These are phyloP conservation scores for Scaptomyza flava DNA, from an alignment of 2,888 invertebrate species.

Conservation along the genomic window DNA sequence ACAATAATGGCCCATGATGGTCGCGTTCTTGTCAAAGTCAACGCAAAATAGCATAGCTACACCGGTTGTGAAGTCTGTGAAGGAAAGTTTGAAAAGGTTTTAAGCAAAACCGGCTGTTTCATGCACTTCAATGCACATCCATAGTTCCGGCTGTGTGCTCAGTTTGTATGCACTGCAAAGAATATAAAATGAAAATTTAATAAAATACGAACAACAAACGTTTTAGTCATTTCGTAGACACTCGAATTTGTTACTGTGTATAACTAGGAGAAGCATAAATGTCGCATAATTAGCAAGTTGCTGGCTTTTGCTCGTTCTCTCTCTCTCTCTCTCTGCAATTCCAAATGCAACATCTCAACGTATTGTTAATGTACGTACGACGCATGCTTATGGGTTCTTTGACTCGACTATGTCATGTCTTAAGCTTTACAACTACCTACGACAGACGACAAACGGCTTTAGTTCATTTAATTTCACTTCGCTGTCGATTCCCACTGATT, in stretches of 20 bases:
- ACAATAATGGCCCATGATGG: slow-evolving; percentile 70
- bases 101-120: slow-evolving; percentile 32
- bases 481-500: slow-evolving; percentile 16
- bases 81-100: slow-evolving; percentile 20
- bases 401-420: slow-evolving; percentile 48
- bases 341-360: slow-evolving; percentile 23
- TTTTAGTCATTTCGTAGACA: too few species aligned
- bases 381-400: slow-evolving; percentile 70
- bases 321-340: slow-evolving; percentile 3
- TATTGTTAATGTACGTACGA: slow-evolving; percentile 60
- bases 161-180: slow-evolving; percentile 8
- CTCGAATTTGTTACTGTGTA: not conserved
- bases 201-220: not conserved
- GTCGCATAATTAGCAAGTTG: slow-evolving; percentile 73
- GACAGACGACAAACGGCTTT: slow-evolving; percentile 21
- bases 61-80: not conserved
- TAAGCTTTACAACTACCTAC: slow-evolving; percentile 9
- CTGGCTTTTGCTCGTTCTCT: slow-evolving; percentile 27
- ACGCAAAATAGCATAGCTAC: slow-evolving; percentile 59
- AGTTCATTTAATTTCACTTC: slow-evolving; percentile 72
- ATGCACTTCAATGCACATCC: slow-evolving; percentile 66
- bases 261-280: slow-evolving; percentile 51
- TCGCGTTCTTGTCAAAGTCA: slow-evolving; percentile 78
- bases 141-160: slow-evolving; percentile 61
- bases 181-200: not conserved